These are phyloP conservation scores for Phallusia fumigata DNA, from an alignment of 23 tunicate species.

Conservation along the genomic window DNA sequence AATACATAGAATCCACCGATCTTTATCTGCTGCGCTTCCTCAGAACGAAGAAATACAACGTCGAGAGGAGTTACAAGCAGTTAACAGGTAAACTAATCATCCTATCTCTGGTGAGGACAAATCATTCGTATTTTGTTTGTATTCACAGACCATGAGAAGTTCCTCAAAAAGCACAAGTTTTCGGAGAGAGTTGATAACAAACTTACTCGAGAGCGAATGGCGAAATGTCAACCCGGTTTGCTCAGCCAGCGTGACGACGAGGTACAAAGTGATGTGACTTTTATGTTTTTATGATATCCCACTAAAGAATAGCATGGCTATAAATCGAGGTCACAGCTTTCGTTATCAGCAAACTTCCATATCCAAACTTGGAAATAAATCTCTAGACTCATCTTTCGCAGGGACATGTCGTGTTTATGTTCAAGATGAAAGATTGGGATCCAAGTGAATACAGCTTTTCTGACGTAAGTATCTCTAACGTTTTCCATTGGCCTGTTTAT, in stretches of 20 bases:
- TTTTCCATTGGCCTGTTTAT: too few species aligned
- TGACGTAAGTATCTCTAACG: constrained; percentile 18
- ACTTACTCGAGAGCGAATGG: constrained; percentile 10
- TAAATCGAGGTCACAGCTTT: too few species aligned
- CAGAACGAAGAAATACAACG: constrained; percentile 38
- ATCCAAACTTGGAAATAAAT: too few species aligned
- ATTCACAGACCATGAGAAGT: not conserved
- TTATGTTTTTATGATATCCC: not conserved
- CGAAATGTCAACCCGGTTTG: constrained; percentile 39
- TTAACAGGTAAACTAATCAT: constrained; percentile 28
- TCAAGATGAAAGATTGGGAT: constrained; percentile 40
- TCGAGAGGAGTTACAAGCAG: constrained; percentile 8
- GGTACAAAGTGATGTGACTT: not conserved
- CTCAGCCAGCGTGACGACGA: constrained; percentile 26
- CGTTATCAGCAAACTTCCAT: too few species aligned
- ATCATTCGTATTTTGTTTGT: too few species aligned
- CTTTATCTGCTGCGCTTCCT: constrained; percentile 23
- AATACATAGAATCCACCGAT: constrained; percentile 14
- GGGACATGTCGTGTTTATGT: constrained; percentile 44
- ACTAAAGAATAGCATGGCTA: too few species aligned
- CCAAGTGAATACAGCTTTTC: constrained; percentile 36
- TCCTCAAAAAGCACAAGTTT: constrained; percentile 24
- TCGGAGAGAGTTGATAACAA: not conserved
- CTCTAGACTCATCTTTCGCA: not conserved
- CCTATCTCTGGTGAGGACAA: too few species aligned